Conservation (phyloP, 2,888 invertebrate genomes). For the Tachina fera region DNA sequence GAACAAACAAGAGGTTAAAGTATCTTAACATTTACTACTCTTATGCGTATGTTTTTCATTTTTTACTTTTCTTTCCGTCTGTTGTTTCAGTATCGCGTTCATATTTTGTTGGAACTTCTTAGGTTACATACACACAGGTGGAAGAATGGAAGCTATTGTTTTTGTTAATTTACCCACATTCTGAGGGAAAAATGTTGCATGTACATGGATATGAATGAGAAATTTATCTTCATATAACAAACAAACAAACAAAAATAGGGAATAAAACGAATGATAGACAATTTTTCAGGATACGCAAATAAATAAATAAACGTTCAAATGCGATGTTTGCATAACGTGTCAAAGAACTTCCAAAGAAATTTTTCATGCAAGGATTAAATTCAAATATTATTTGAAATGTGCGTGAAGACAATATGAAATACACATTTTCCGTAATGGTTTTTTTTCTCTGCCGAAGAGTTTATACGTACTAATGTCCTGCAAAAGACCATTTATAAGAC, state of each 20-base stretch:
- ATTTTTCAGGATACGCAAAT: constrained; percentile 44
- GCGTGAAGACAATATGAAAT: not conserved
- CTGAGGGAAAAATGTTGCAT: not conserved
- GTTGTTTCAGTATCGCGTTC: not conserved
- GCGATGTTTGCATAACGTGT: constrained; percentile 3
- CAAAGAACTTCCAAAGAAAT: not conserved
- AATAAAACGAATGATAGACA: constrained; percentile 28
- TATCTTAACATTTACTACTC: constrained; percentile 12
- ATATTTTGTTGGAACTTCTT: constrained; percentile 31
- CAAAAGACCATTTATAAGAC: too few relatives aligned
- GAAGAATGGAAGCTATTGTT: constrained; percentile 28
- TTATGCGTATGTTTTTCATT: constrained; percentile 6
- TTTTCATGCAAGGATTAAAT: constrained; percentile 11
- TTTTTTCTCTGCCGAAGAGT: not conserved
- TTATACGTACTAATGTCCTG: too few relatives aligned
- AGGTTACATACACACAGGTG: constrained; percentile 30
- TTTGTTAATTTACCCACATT: constrained; percentile 49
- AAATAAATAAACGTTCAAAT: not conserved
- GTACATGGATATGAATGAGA: constrained; percentile 23
- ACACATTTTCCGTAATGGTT: not conserved
- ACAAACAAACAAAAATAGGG: constrained; percentile 12
- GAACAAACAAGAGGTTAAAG: constrained; percentile 43
- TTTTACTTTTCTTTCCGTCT: not conserved
- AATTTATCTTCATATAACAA: constrained; percentile 9
- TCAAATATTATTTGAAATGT: not conserved